Conservation (phyloP, 2,797 vertebrate species). For the Nyctibius grandis region DNA sequence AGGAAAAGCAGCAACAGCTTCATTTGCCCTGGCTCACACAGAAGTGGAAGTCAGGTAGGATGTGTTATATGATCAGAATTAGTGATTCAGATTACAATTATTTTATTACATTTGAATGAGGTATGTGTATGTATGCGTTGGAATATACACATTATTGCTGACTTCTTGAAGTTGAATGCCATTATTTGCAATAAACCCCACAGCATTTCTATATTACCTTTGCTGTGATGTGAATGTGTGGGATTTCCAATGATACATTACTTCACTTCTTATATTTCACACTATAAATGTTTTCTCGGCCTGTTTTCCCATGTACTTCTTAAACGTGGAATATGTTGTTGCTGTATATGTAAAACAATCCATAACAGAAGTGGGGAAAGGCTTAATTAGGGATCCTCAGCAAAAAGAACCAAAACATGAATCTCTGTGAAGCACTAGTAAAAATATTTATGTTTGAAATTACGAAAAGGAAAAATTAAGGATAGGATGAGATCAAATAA, state of each 20-base stretch:
- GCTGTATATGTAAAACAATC: neutral
- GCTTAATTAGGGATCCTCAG: neutral
- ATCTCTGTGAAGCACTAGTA: neutral
- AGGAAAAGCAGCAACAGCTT: neutral
- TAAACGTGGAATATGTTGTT: neutral
- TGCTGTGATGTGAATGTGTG: neutral
- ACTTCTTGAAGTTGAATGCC: neutral
- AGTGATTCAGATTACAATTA: neutral
- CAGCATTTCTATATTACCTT: neutral
- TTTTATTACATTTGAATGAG: neutral
- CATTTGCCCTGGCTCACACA: neutral
- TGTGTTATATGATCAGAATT: neutral
- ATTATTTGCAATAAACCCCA: neutral
- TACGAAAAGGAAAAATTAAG: slow-evolving; percentile 5
- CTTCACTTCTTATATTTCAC: neutral
- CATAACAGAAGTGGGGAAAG: neutral
- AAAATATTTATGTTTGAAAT: slow-evolving; percentile 3
- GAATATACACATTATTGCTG: neutral
- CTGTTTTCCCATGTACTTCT: neutral
- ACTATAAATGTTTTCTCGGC: neutral
- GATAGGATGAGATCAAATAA: neutral
- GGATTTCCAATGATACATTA: neutral
- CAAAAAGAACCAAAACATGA: neutral
- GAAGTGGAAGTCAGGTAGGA: neutral
- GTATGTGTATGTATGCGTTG: neutral